These are phyloP conservation scores for Eclectus roratus DNA, from an alignment of 2,113 vertebrate species.

Conservation along the genomic window DNA sequence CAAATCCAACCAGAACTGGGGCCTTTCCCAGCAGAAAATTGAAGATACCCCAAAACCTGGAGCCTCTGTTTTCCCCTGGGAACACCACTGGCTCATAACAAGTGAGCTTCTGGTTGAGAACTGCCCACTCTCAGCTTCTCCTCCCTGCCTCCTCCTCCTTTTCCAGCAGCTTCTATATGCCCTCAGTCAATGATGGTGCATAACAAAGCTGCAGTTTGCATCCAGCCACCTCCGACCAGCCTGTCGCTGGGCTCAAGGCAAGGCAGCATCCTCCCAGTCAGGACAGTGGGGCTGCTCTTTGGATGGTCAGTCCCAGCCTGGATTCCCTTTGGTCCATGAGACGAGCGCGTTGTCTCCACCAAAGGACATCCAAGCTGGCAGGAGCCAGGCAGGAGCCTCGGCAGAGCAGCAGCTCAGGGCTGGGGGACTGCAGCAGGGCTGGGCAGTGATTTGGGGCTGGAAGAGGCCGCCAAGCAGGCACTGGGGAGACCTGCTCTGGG, in stretches of 20 bases:
- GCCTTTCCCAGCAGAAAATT: neutral
- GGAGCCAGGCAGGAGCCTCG: neutral
- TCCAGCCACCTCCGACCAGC: rapidly evolving
- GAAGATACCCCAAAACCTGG: neutral
- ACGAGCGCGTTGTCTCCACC: neutral
- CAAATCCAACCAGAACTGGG: neutral
- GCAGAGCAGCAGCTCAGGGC: neutral
- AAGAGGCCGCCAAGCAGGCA: neutral
- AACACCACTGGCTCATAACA: neutral
- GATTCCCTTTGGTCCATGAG: neutral
- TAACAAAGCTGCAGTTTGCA: neutral
- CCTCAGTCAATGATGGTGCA: neutral
- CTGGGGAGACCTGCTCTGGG: neutral
- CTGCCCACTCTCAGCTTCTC: neutral
- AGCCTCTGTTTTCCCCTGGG: neutral
- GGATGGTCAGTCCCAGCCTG: neutral
- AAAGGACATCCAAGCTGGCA: neutral
- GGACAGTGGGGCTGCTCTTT: neutral
- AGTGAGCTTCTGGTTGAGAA: neutral
- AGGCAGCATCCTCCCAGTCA: neutral
- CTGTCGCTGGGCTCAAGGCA: rapidly evolving
- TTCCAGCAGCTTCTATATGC: neutral
- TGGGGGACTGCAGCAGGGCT: rapidly evolving
- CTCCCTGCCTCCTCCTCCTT: neutral
- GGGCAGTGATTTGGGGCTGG: neutral